Evolutionary conservation across 2,888 invertebrate species (phyloP).

Genomic region (Dorcus hopei): DNA sequence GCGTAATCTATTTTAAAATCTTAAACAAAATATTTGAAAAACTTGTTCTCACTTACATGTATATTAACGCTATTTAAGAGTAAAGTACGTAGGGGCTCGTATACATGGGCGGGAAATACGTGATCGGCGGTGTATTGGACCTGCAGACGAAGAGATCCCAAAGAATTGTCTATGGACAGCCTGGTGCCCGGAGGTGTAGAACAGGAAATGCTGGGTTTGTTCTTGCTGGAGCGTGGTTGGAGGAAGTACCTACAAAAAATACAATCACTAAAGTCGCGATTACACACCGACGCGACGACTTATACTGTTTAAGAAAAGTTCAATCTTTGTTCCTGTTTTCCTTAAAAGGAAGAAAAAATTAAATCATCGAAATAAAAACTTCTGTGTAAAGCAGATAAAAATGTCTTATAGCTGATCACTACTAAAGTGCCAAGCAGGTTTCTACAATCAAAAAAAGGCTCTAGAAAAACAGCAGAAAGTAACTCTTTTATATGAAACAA

Average conservation of each 20-base stretch:
- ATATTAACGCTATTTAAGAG: slow-evolving; percentile 70
- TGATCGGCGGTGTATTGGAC: slow-evolving; percentile 87
- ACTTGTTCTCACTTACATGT: slow-evolving; percentile 50
- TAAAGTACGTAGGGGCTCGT: slow-evolving; percentile 72
- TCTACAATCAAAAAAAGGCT: too few species aligned
- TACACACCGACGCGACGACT: not conserved
- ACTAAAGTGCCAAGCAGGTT: too few species aligned
- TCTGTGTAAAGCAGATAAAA: too few species aligned
- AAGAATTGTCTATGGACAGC: slow-evolving; percentile 62
- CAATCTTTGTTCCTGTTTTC: not conserved
- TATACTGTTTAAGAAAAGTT: not conserved
- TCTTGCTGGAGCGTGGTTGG: slow-evolving; percentile 66
- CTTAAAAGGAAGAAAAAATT: too few species aligned
- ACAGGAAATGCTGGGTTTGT: slow-evolving; percentile 58
- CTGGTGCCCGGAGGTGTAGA: slow-evolving; percentile 75
- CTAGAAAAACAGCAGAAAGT: too few species aligned
- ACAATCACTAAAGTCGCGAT: not conserved
- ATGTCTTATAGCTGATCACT: too few species aligned
- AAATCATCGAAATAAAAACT: too few species aligned
- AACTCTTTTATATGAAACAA: too few species aligned
- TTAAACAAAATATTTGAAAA: slow-evolving; percentile 8
- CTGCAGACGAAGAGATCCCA: slow-evolving; percentile 81
- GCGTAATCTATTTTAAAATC: too few species aligned
- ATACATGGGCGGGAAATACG: slow-evolving; percentile 80
- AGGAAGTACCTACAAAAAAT: slow-evolving; percentile 66